These are phyloP conservation scores for Eupithecia centaureata DNA, from an alignment of 2,888 invertebrate species.

Conservation along the genomic window DNA sequence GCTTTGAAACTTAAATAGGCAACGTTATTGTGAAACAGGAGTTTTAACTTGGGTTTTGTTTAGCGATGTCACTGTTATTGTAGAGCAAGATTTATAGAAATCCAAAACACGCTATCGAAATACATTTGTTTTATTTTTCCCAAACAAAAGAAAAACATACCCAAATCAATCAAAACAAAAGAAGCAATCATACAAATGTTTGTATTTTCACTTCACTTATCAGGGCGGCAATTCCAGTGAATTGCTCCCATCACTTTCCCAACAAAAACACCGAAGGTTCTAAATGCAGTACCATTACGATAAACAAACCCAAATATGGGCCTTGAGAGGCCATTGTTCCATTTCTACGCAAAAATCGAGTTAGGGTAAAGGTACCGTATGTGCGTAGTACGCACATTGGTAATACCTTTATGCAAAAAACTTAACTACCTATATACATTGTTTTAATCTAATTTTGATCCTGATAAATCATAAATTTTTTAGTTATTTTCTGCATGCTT, in stretches of 20 bases:
- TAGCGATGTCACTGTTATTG: background rate
- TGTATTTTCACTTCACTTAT: constrained; percentile 5
- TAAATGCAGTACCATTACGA: constrained; percentile 20
- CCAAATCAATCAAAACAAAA: constrained; percentile 3
- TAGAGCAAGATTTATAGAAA: background rate
- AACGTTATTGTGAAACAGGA: background rate
- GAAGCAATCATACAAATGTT: background rate
- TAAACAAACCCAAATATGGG: constrained; percentile 30
- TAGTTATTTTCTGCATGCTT: too few species aligned
- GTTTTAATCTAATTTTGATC: too few species aligned
- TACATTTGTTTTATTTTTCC: background rate
- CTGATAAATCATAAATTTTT: too few species aligned
- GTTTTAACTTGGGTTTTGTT: background rate
- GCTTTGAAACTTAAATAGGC: background rate
- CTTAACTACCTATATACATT: too few species aligned
- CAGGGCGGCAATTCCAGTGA: constrained; percentile 1
- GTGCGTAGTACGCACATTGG: background rate
- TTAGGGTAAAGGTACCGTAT: background rate
- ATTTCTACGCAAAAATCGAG: constrained; percentile 38
- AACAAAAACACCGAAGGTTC: constrained; percentile 1
- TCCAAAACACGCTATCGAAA: background rate
- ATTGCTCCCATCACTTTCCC: constrained; percentile 1
- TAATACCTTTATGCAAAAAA: background rate
- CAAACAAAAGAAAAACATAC: background rate
- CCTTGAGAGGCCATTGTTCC: constrained; percentile 31